Evolutionary conservation across 1,140 invertebrate genomes (phyloP).

Genomic region (Mya arenaria): DNA sequence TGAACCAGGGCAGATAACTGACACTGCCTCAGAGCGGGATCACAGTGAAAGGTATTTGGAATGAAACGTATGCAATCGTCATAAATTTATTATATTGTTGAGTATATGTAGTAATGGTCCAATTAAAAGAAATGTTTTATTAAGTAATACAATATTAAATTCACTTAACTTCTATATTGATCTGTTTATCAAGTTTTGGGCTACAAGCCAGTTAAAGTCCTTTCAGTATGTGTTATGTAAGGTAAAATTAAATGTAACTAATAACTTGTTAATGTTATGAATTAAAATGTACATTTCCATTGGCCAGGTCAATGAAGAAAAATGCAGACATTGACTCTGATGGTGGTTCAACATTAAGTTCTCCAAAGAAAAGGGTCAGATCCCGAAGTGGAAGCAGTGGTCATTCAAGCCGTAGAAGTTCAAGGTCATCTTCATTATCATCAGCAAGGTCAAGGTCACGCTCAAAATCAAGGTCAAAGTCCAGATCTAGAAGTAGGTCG

Average conservation of each 20-base stretch:
- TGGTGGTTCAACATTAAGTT: background rate
- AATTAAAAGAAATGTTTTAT: too few species aligned
- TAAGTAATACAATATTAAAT: too few species aligned
- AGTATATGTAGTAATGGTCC: too few species aligned
- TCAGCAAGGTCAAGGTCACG: conserved; percentile 58
- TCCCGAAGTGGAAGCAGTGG: conserved; percentile 1
- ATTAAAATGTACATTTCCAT: too few species aligned
- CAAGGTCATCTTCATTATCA: conserved; percentile 58
- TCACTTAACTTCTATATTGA: too few species aligned
- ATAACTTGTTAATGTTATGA: too few species aligned
- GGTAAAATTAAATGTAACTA: too few species aligned
- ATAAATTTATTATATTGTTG: too few species aligned
- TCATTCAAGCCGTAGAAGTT: conserved; percentile 5
- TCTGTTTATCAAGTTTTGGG: too few species aligned
- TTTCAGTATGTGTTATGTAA: too few species aligned
- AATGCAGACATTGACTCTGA: conserved; percentile 6
- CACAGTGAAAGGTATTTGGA: conserved; percentile 7
- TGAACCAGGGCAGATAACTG: conserved; percentile 49
- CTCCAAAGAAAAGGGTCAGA: background rate
- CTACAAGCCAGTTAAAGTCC: too few species aligned
- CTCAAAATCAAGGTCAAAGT: conserved; percentile 45
- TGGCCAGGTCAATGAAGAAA: background rate
- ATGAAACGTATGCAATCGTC: too few species aligned
- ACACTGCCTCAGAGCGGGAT: conserved; percentile 4
- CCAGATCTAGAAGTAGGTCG: conserved; percentile 41